Conservation (phyloP, 2,888 invertebrate genomes). For the Drosophila algonquin region DNA sequence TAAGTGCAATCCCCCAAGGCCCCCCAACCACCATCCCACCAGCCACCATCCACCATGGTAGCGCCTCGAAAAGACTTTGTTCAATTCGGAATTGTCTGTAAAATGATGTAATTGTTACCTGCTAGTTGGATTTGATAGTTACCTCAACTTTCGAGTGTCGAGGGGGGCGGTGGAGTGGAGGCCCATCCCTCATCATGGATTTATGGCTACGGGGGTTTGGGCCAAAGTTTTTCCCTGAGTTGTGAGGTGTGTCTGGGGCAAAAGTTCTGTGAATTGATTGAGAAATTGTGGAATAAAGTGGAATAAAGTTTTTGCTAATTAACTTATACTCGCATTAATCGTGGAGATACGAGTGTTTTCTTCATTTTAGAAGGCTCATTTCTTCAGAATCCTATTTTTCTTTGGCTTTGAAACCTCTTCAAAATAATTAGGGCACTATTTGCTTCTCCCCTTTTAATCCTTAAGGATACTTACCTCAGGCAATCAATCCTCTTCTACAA, state of each 20-base stretch:
- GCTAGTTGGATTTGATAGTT: constrained; percentile 29
- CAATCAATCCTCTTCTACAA: background rate
- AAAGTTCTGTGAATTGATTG: background rate
- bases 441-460: no score
- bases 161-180: background rate
- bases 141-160: constrained; percentile 14
- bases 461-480: no score
- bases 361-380: background rate
- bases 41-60: background rate
- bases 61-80: constrained; percentile 17
- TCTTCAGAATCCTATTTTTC: no score
- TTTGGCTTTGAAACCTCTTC: background rate
- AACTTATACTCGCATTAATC: background rate
- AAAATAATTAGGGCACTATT: no score
- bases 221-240: background rate
- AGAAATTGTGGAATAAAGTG: background rate
- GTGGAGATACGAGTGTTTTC: background rate
- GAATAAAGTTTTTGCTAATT: background rate
- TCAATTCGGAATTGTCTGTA: constrained; percentile 42
- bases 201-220: background rate
- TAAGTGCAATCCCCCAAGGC: constrained; percentile 15
- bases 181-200: background rate
- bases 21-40: background rate
- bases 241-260: background rate
- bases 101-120: constrained; percentile 62